Conservation (phyloP, 1,140 invertebrate genomes). For the Adoxophyes honmai region DNA sequence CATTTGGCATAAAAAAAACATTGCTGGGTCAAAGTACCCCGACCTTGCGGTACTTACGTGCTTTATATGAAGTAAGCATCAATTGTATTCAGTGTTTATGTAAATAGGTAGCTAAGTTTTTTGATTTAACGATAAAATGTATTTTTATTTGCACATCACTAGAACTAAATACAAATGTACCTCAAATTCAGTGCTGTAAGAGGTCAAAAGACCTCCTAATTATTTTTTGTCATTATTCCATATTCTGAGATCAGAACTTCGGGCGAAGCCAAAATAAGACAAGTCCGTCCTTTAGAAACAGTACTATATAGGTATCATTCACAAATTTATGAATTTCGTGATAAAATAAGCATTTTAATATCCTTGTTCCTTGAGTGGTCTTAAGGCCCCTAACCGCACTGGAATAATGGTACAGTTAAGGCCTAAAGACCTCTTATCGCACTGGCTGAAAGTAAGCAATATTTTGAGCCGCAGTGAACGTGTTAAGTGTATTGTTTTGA, state of each 20-base stretch:
- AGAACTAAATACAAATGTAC: background rate
- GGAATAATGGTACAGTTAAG: background rate
- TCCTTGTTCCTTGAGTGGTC: background rate
- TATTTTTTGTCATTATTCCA: constrained; percentile 1
- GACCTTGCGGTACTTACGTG: no score
- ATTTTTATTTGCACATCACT: background rate
- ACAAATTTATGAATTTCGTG: background rate
- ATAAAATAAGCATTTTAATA: background rate
- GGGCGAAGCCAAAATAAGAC: no score
- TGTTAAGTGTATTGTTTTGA: background rate
- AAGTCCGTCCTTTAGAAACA: background rate
- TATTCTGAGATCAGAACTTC: background rate
- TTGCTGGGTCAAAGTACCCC: no score
- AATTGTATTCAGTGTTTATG: no score
- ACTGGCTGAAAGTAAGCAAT: background rate
- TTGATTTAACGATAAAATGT: background rate
- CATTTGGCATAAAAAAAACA: no score
- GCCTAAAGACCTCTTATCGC: background rate
- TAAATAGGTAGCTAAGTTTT: background rate
- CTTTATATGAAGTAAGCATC: no score
- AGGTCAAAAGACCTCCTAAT: background rate
- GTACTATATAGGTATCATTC: background rate
- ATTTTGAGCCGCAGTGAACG: constrained; percentile 1
- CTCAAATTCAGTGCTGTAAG: background rate
- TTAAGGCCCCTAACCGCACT: background rate